phyloP scores from a whole-genome alignment of 2,888 invertebrate species.

The Gandaritis pyraliata region DNA sequence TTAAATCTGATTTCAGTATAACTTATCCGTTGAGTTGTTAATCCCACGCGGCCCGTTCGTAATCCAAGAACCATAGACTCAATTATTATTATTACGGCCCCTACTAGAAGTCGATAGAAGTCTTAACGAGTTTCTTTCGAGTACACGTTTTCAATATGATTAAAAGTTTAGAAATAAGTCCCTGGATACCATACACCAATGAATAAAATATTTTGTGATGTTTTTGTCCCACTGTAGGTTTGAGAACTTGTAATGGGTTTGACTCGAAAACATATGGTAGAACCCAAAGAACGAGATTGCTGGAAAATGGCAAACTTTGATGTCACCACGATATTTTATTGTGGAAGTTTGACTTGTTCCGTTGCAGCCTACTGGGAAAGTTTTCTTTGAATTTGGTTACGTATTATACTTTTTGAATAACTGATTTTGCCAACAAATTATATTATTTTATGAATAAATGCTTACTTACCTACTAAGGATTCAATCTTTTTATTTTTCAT shows the following conservation, averaged over 20 bases:
- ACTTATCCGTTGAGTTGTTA: slow-evolving; percentile 54
- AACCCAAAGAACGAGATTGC: slow-evolving; percentile 30
- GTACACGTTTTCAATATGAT: not conserved
- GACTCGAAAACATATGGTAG: slow-evolving; percentile 18
- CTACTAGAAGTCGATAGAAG: slow-evolving; percentile 5
- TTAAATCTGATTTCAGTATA: slow-evolving; percentile 53
- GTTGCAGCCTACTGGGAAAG: slow-evolving; percentile 25
- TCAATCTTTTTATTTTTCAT: too few relatives aligned
- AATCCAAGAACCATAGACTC: slow-evolving; percentile 34
- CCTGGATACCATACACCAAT: not conserved
- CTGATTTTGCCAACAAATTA: not conserved
- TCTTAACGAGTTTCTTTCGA: not conserved
- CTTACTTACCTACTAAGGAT: too few relatives aligned
- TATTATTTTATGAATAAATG: not conserved
- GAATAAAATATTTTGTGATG: too few relatives aligned
- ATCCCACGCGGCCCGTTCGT: slow-evolving; percentile 46
- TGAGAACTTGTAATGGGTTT: not conserved
- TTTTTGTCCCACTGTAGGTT: too few relatives aligned
- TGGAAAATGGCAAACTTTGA: slow-evolving; percentile 38
- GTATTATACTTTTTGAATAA: slow-evolving; percentile 15
- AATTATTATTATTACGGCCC: slow-evolving; percentile 33
- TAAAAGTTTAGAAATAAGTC: too few relatives aligned
- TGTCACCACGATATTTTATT: slow-evolving; percentile 42
- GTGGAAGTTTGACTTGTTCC: slow-evolving; percentile 34
- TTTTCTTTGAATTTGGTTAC: slow-evolving; percentile 22